Percentiles rank a stretch among this genome's conserved stretches.
phyloP scores from a whole-genome alignment of 2,888 invertebrate genomes.

The Plebejus melissa region DNA sequence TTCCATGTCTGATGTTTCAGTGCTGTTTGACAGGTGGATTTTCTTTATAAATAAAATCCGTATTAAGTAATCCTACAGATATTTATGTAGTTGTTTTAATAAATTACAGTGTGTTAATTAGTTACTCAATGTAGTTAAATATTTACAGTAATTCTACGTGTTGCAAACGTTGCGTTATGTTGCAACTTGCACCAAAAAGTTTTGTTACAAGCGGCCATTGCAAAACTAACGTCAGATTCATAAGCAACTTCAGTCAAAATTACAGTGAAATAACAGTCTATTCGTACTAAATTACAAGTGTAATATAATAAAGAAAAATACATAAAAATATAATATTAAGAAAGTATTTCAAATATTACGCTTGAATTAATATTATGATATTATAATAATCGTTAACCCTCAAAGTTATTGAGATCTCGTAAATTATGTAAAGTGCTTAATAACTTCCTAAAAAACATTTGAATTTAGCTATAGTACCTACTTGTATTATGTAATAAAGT shows the following conservation, averaged over 20 bases:
- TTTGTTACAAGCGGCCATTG: slow-evolving; percentile 8
- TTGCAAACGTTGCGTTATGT: slow-evolving; percentile 5
- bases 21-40: neutral
- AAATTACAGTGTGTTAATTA: slow-evolving; percentile 4
- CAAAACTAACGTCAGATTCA: slow-evolving; percentile 18
- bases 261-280: neutral
- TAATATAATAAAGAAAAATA: neutral
- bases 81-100: neutral
- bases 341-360: neutral
- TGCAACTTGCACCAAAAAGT: slow-evolving; percentile 23
- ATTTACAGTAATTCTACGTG: neutral
- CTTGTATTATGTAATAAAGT: neutral
- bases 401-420: neutral
- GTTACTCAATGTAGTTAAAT: neutral
- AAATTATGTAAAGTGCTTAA: neutral
- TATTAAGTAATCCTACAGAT: neutral
- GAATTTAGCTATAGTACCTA: neutral
- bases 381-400: neutral
- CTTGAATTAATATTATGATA: neutral
- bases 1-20: neutral
- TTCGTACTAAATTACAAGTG: slow-evolving; percentile 1
- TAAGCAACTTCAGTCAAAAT: neutral
- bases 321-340: neutral
- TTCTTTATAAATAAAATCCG: neutral
- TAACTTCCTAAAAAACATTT: slow-evolving; percentile 3